Evolutionary conservation across 2,888 invertebrate species (phyloP), one percentile per base, ranked within the genome.

Genomic region (Drosophila prolongata): DNA sequence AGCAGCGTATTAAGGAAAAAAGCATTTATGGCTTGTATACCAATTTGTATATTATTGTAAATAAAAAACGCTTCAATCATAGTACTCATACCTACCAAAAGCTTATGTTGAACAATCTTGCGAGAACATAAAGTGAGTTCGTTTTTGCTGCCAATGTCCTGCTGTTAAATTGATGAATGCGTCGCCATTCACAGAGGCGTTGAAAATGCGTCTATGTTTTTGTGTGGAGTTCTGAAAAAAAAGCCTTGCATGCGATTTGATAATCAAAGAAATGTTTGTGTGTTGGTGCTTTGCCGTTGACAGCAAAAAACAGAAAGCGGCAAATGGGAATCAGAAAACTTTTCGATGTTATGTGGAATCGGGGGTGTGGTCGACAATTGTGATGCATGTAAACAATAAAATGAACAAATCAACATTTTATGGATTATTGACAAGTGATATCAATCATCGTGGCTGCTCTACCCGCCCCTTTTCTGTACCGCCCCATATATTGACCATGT

Each of bases 391-490:
- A 76, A 84, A 79, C 84, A 84, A 89, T 85, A 74, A 85, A 84
- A 77, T 84, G 67, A 79, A 87, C 77, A 87, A 87, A 89, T 85
- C 81, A 87, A 89, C 77, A 76, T 84, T 87, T 81, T 87, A 81
- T 85, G 85, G 82, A 81, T 85, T 85, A 81, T 79, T 81, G 85
- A 79, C 89, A 85, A 81, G 79, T 73, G 76, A 77, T 80, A 85
- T 85, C 85, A 89, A 89, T 85, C 84, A 89, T 72, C 50, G 68
- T 54, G 66, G 38, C 42, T 34, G 47, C 42, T 34, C 27, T 35
- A 11, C 0, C 65, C 49, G 65, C 49, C 53, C 42, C 24, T 35
- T 42, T 34, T 44, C 30, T 46, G 54, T 30, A 30, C 27, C 35
- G 24, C 40, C 47, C 37, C 27, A 9, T 27, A 16, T 43, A 16